phyloP scores from a whole-genome alignment of 2,888 invertebrate genomes.

The Hyalella azteca region DNA sequence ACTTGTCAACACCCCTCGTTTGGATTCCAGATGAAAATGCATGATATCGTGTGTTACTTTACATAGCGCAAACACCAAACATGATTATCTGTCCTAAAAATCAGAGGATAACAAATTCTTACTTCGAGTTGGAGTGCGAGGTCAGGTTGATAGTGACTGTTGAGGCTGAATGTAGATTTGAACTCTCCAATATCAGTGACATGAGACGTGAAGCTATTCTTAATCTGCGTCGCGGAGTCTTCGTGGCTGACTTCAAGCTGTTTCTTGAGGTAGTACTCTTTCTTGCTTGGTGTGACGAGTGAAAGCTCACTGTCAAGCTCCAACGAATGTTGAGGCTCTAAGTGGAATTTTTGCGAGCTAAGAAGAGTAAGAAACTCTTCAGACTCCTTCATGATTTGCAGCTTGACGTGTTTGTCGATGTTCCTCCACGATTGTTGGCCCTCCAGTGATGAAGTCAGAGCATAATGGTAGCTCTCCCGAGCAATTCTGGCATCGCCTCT shows the following conservation, averaged over 20 bases:
- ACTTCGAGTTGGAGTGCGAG: background rate
- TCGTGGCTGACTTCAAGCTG: background rate
- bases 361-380: background rate
- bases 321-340: background rate
- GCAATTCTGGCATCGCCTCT: background rate
- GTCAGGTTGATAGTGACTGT: background rate
- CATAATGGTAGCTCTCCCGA: slow-evolving; percentile 1
- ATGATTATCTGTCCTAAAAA: too few species aligned
- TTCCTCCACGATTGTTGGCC: background rate
- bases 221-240: background rate
- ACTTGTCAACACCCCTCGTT: too few species aligned
- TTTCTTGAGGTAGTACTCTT: slow-evolving; percentile 12
- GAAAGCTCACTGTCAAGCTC: background rate
- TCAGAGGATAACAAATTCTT: too few species aligned
- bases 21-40: too few species aligned
- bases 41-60: too few species aligned
- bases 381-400: background rate
- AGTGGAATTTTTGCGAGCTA: background rate
- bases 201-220: background rate
- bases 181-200: background rate
- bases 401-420: background rate
- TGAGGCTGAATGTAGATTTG: background rate
- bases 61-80: too few species aligned
- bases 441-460: background rate
- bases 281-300: background rate